Evolutionary conservation across 2,888 invertebrate genomes (phyloP).

Genomic region (Macrosiphum euphorbiae): DNA sequence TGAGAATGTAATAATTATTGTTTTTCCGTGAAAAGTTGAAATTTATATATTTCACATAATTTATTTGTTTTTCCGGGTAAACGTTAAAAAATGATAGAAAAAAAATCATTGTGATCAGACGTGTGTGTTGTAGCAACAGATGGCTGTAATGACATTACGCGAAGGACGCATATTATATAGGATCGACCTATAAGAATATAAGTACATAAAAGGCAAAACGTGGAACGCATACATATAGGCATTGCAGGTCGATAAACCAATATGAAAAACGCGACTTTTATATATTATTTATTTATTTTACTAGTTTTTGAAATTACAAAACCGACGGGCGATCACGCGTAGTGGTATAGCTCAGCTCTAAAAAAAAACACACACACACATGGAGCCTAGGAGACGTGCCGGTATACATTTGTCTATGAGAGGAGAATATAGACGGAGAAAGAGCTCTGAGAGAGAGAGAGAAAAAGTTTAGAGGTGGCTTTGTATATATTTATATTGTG

Average conservation of each 20-base stretch:
- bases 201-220: slow-evolving; percentile 32
- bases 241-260: slow-evolving; percentile 28
- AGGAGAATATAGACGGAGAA: background rate
- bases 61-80: background rate
- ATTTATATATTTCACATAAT: background rate
- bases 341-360: background rate
- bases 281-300: slow-evolving; percentile 27
- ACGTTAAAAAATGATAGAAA: background rate
- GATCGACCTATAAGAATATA: slow-evolving; percentile 18
- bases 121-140: slow-evolving; percentile 35
- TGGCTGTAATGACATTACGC: slow-evolving; percentile 38
- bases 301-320: slow-evolving; percentile 35
- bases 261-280: background rate
- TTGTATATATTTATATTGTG: background rate
- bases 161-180: background rate
- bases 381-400: background rate
- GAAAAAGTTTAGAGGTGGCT: background rate
- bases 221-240: background rate
- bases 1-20: background rate
- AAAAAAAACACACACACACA: background rate
- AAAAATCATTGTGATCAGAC: background rate
- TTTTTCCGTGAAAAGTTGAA: background rate
- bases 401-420: background rate
- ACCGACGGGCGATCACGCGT: background rate
- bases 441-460: background rate